Evolutionary conservation across 1,140 invertebrate genomes (phyloP).

Genomic region (Philaenus spumarius): DNA sequence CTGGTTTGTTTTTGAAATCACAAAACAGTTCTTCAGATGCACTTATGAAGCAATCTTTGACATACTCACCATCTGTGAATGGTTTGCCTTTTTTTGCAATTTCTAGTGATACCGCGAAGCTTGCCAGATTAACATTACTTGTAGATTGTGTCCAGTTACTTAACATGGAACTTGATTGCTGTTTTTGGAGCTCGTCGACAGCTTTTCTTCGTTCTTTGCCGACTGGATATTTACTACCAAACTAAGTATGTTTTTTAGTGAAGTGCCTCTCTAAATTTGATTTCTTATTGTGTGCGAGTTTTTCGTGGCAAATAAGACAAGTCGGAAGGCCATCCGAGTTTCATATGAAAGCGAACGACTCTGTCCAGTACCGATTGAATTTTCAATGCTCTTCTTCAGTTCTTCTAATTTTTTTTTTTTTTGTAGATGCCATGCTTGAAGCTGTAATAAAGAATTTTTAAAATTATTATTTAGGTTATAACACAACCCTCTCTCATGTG

Average conservation of each 20-base stretch:
- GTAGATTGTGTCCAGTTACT: slow-evolving; percentile 35
- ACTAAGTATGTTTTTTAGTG: slow-evolving; percentile 3
- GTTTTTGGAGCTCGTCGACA: slow-evolving; percentile 32
- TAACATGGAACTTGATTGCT: slow-evolving; percentile 28
- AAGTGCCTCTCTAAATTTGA: slow-evolving; percentile 23
- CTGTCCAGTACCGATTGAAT: slow-evolving; percentile 28
- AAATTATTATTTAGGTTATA: slow-evolving; percentile 2
- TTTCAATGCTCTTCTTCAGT: slow-evolving; percentile 27
- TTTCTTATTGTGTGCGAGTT: slow-evolving; percentile 15
- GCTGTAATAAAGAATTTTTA: slow-evolving; percentile 1
- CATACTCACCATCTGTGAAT: slow-evolving; percentile 33
- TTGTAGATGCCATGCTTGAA: slow-evolving; percentile 11
- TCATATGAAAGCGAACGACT: slow-evolving; percentile 25
- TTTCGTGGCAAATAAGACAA: slow-evolving; percentile 19
- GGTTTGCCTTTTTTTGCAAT: slow-evolving; percentile 34
- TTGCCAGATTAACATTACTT: slow-evolving; percentile 32
- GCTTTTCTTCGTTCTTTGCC: slow-evolving; percentile 32
- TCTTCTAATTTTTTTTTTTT: slow-evolving; percentile 26
- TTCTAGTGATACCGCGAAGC: slow-evolving; percentile 27
- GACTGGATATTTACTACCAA: slow-evolving; percentile 27
- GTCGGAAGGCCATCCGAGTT: slow-evolving; percentile 20
- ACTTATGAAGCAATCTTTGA: slow-evolving; percentile 32
- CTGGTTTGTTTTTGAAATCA: slow-evolving; percentile 33
- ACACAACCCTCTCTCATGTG: too few relatives aligned
- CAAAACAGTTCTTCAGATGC: slow-evolving; percentile 33